These are phyloP conservation scores for Apis laboriosa DNA, from an alignment of 1,140 invertebrate genomes.

Conservation along the genomic window DNA sequence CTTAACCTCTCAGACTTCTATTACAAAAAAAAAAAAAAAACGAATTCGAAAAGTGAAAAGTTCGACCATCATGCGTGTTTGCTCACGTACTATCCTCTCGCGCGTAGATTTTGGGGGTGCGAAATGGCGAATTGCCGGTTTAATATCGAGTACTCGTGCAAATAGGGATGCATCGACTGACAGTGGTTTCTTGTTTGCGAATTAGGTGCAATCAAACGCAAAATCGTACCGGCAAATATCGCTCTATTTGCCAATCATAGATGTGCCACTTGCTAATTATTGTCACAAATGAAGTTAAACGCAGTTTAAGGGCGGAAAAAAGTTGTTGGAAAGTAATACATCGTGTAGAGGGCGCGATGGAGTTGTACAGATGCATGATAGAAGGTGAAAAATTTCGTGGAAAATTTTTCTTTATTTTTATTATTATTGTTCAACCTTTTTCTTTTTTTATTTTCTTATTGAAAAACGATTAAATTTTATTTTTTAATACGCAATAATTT, in stretches of 20 bases:
- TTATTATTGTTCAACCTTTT: too few species aligned
- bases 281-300: background rate
- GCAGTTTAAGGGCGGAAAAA: background rate
- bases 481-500: too few species aligned
- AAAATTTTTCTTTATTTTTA: too few species aligned
- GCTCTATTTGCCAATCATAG: conserved; percentile 71
- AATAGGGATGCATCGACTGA: conserved; percentile 50
- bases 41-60: too few species aligned
- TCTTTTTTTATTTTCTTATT: too few species aligned
- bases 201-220: conserved; percentile 76
- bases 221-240: conserved; percentile 71
- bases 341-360: too few species aligned
- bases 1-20: too few species aligned
- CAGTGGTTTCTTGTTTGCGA: conserved; percentile 68
- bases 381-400: too few species aligned
- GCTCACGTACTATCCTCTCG: background rate
- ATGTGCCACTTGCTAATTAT: conserved; percentile 52
- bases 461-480: too few species aligned
- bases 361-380: too few species aligned
- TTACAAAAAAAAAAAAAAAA: too few species aligned
- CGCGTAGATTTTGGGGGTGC: conserved; percentile 36
- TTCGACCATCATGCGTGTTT: background rate
- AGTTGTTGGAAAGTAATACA: background rate
- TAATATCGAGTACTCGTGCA: conserved; percentile 60
- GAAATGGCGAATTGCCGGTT: conserved; percentile 53